Evolutionary conservation across 1,140 invertebrate genomes (phyloP), one percentile per base, ranked within the genome.

Genomic region (Oppia nitens): DNA sequence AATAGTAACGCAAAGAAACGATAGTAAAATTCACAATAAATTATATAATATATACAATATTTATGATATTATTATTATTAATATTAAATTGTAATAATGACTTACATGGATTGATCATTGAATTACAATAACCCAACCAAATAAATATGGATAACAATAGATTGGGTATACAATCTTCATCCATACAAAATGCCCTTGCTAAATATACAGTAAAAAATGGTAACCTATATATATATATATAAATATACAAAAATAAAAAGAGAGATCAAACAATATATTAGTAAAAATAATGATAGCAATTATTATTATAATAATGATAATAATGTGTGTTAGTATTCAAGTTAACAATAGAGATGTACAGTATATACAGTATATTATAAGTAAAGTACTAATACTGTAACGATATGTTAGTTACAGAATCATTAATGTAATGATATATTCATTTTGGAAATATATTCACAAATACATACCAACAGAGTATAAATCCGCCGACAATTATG

Each of bases 121-220:
- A 92, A 72, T 97, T 97, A 69, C 88, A 89, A 71, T 97, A 98
- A 1, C 93, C 93, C 25, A 97, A 77, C 91, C 92, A 97, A 72
- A 95, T 96, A 6, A 95, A 79, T 1, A 95, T 79, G 47, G 85
- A 91, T 72, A 95, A 91, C 32, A 89, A 73, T 48, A 85, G 76
- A 1, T 81, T 79, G 55, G 83, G 79, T 29, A 89, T 85, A 70
- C 84, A 88, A 55, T 81, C 77, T 1, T 77, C 77, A 23, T 40
- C 26, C 14, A 63, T 60, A 64, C 83, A 88, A 68, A 93, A 89
- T 0, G 84, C 85, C 54, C 84, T 76, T 24, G 87, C 77, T 26
- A 93, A 76, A 70, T 95, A 95, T 75, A 92, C 83, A 6, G 84
- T 88, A 75, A 96, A 96, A 75, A 96, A 96, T 0, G 90, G 90